Evolutionary conservation across 1,140 invertebrate genomes (phyloP), one percentile per base, ranked within the genome.

Genomic region (Drosophila suzukii): DNA sequence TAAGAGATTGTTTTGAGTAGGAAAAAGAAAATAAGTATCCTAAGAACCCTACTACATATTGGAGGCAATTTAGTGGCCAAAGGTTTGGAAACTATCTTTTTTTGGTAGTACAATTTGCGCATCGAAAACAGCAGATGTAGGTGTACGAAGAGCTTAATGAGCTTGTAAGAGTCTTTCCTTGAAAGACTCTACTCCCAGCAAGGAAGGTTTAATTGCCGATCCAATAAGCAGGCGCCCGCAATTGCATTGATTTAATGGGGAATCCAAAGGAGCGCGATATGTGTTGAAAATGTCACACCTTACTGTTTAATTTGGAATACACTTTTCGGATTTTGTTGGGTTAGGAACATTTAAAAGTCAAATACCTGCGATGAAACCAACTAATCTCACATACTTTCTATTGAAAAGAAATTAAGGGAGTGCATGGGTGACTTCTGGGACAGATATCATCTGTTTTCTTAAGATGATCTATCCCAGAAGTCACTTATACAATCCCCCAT

Each of bases 141-240:
- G 50, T 63, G 20, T 46, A 44, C n/a, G n/a, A 30, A 24, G 17
- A 58, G 51, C 67, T 72, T 46, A 27, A 32, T n/a, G 44, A 71
- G 68, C 66, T 58, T 66, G 41, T 71, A 32, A 72, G 68, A 17
- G 49, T 44, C 32, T 32, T 51, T 43, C 50, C 30, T 5, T 10
- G 46, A 32, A 50, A 60, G 55, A 81, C 56, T 60, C 78, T 91
- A 91, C 90, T 91, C 90, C 90, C 90, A 91, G 90, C 60, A 91
- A 68, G 74, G 81, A 90, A 90, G 86, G 86, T 68, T 68, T 75
- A 56, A 75, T 59, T 58, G 62, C 47, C 39, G 71, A 55, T 12
- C 60, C 54, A 66, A 53, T 36, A 47, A 49, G 17, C 63, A 63
- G 39, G 44, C 57, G 66, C 57, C 78, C 43, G 55, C 39, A 72